Conservation (phyloP, 2,113 vertebrate genomes). For the Desmodus rotundus region DNA sequence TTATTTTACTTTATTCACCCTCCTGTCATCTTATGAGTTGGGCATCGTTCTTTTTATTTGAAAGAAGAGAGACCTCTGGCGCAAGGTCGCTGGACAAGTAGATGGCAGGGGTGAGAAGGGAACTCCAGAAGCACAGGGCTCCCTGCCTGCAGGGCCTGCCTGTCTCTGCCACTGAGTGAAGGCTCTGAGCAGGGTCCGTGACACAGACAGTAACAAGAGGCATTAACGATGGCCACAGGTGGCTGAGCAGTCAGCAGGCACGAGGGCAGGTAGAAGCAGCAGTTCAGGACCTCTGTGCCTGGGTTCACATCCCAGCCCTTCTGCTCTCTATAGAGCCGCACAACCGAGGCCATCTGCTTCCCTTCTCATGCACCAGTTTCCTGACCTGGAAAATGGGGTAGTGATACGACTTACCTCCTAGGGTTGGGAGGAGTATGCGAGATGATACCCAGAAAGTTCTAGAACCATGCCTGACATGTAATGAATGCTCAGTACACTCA, state of each 20-base stretch:
- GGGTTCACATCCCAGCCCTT: fast-evolving
- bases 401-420: background rate
- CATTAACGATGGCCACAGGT: fast-evolving
- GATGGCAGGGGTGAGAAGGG: background rate
- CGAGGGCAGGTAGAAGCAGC: fast-evolving
- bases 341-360: fast-evolving
- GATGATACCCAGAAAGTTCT: background rate
- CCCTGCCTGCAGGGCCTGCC: fast-evolving
- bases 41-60: background rate
- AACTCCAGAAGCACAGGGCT: background rate
- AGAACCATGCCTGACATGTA: background rate
- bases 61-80: background rate
- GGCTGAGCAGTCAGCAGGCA: fast-evolving
- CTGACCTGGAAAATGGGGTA: background rate
- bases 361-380: fast-evolving
- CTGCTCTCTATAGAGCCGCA: background rate
- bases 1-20: background rate
- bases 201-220: fast-evolving
- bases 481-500: fast-evolving
- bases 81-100: background rate
- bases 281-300: background rate
- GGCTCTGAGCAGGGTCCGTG: fast-evolving
- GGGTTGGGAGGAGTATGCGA: background rate
- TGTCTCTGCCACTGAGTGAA: fast-evolving
- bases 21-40: background rate